Conservation (phyloP, 2,113 vertebrate genomes). For the Leptobrachium leishanense region DNA sequence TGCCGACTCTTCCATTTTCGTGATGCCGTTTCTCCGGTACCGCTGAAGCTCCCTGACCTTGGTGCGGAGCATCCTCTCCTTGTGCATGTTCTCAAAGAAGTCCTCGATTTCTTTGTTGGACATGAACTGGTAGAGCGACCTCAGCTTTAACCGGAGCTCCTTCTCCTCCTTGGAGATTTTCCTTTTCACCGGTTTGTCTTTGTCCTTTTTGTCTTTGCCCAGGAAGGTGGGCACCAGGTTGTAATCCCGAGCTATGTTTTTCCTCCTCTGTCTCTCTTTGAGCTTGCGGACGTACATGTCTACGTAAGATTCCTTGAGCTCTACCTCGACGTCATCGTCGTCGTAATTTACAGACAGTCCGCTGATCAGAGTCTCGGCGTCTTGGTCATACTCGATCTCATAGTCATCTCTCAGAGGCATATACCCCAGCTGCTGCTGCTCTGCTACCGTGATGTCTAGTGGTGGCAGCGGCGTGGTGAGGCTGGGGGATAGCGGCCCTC, state of each 20-base stretch:
- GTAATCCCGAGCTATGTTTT: slow-evolving; percentile 93
- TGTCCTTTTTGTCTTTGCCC: slow-evolving; percentile 88
- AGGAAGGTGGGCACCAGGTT: slow-evolving; percentile 88
- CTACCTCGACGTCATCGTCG: slow-evolving; percentile 93
- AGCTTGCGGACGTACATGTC: slow-evolving; percentile 98
- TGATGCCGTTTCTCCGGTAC: slow-evolving; percentile 91
- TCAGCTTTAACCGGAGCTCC: slow-evolving; percentile 83
- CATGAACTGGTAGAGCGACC: slow-evolving; percentile 95
- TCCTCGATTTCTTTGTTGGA: slow-evolving; percentile 92
- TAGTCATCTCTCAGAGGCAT: slow-evolving; percentile 97
- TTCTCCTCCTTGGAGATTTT: slow-evolving; percentile 95
- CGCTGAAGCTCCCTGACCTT: slow-evolving; percentile 95
- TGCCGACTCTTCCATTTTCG: slow-evolving; percentile 86
- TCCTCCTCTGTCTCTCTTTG: slow-evolving; percentile 86
- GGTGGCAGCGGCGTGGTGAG: slow-evolving; percentile 89
- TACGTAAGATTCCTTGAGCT: slow-evolving; percentile 91
- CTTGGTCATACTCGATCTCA: slow-evolving; percentile 95
- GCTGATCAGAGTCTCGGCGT: slow-evolving; percentile 93
- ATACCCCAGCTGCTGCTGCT: slow-evolving; percentile 97
- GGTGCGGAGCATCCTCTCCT: slow-evolving; percentile 84
- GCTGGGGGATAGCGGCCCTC: slow-evolving; percentile 89
- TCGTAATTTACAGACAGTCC: slow-evolving; percentile 95
- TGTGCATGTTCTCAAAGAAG: slow-evolving; percentile 94
- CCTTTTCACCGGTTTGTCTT: slow-evolving; percentile 79
- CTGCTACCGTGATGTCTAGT: slow-evolving; percentile 81